These are phyloP conservation scores for Drosophila fulvimacula DNA, from an alignment of 2,888 invertebrate genomes.

Conservation along the genomic window DNA sequence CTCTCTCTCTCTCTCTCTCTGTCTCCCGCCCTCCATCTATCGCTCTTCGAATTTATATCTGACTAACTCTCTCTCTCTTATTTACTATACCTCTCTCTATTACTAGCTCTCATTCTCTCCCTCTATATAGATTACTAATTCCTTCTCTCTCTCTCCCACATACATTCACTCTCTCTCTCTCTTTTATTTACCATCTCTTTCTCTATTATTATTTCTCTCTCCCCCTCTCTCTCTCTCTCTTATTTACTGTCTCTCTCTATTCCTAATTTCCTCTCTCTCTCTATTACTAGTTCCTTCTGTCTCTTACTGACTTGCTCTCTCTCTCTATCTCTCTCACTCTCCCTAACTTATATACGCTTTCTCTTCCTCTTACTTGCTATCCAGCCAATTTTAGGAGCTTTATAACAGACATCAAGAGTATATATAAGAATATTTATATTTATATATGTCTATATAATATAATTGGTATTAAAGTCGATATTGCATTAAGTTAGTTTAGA, in stretches of 20 bases:
- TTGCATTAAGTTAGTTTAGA: conserved; percentile 7
- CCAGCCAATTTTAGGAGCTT: no score
- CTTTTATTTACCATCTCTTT: not conserved
- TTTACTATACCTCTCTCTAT: no score
- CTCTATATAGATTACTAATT: not conserved
- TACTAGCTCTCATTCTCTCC: not conserved
- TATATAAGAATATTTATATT: not conserved
- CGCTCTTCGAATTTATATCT: not conserved
- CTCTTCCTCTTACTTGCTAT: not conserved
- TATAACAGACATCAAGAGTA: not conserved
- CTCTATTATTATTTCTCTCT: not conserved
- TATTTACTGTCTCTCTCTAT: not conserved
- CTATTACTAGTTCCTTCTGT: not conserved
- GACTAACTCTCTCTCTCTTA: not conserved
- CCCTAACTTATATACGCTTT: no score
- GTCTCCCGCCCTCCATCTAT: not conserved
- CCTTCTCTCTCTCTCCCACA: not conserved
- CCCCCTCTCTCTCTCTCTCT: not conserved
- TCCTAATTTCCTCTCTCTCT: not conserved
- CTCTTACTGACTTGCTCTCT: not conserved
- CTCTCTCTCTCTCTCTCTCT: not conserved
- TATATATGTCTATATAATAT: conserved; percentile 5
- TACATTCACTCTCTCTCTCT: not conserved
- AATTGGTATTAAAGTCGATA: conserved; percentile 7
- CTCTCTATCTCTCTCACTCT: no score